A percentile compares a stretch with the other conserved stretches of the same genome.
These are phyloP conservation scores for Scaptomyza caliginosa DNA, from an alignment of 2,888 invertebrate species.

Conservation along the genomic window DNA sequence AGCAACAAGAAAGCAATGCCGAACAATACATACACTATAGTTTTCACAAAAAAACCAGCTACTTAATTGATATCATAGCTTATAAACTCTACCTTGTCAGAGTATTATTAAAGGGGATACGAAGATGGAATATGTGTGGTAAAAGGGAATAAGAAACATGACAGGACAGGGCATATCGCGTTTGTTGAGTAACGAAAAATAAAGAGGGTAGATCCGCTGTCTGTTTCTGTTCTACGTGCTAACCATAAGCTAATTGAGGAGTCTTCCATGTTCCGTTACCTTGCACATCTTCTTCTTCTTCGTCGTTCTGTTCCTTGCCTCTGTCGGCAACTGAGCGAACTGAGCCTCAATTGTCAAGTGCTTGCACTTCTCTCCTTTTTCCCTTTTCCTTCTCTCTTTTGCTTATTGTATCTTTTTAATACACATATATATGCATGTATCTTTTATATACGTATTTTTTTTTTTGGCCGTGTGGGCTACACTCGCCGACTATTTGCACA, in stretches of 20 bases:
- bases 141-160: conserved; percentile 1
- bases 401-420: not conserved
- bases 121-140: conserved; percentile 7
- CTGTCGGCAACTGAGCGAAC: conserved; percentile 39
- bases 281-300: conserved; percentile 9
- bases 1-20: not conserved
- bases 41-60: not conserved
- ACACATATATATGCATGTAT: not conserved
- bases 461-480: conserved; percentile 33
- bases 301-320: not conserved
- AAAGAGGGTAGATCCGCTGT: conserved; percentile 26
- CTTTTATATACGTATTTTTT: not conserved
- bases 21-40: not conserved
- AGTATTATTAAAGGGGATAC: conserved; percentile 5
- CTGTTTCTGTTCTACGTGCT: conserved; percentile 9
- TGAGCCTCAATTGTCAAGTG: conserved; percentile 40
- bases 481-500: conserved; percentile 63
- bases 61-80: not conserved
- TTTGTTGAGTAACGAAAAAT: conserved; percentile 19
- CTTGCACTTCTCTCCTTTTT: conserved; percentile 18
- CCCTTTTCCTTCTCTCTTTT: not conserved
- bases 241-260: conserved; percentile 66
- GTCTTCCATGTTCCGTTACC: conserved; percentile 31
- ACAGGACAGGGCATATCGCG: conserved; percentile 23
- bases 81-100: not conserved